These are phyloP conservation scores for Athalia cordata DNA, from an alignment of 2,888 invertebrate species.

Conservation along the genomic window DNA sequence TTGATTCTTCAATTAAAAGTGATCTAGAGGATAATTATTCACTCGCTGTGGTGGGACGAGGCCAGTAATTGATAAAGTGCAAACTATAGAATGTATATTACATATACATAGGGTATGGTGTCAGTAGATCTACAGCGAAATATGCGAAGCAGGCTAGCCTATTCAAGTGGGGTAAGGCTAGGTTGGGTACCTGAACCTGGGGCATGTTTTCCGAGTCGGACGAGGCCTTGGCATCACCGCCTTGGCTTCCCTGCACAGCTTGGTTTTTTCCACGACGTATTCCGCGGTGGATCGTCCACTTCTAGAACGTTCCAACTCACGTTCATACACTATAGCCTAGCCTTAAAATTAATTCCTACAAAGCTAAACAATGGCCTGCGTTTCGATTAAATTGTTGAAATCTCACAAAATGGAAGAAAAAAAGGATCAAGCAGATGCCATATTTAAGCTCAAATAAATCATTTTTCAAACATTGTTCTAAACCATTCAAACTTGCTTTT, in stretches of 20 bases:
- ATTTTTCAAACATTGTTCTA: not conserved
- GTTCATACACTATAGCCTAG: slow-evolving; percentile 59
- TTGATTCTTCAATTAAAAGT: slow-evolving; percentile 1
- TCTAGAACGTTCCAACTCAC: slow-evolving; percentile 77
- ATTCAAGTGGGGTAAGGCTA: slow-evolving; percentile 67
- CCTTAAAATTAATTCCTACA: slow-evolving; percentile 33
- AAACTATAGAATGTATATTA: slow-evolving; percentile 23
- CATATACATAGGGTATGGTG: slow-evolving; percentile 44
- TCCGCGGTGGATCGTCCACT: slow-evolving; percentile 88
- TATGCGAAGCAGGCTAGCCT: slow-evolving; percentile 61
- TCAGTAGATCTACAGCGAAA: slow-evolving; percentile 54
- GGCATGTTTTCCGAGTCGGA: slow-evolving; percentile 72
- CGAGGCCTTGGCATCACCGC: slow-evolving; percentile 71
- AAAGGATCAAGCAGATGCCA: not conserved
- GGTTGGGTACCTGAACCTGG: slow-evolving; percentile 72
- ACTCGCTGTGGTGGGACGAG: slow-evolving; percentile 6
- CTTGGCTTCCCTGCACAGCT: slow-evolving; percentile 71
- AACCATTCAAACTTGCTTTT: not conserved
- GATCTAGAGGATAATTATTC: not conserved
- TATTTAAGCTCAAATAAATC: not conserved
- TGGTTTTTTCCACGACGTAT: slow-evolving; percentile 81
- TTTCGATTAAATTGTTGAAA: not conserved
- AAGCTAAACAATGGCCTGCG: slow-evolving; percentile 32
- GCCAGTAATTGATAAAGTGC: slow-evolving; percentile 16
- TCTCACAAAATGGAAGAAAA: not conserved